Evolutionary conservation across 2,797 vertebrate genomes (phyloP).

Genomic region (Pipistrellus pipistrellus): DNA sequence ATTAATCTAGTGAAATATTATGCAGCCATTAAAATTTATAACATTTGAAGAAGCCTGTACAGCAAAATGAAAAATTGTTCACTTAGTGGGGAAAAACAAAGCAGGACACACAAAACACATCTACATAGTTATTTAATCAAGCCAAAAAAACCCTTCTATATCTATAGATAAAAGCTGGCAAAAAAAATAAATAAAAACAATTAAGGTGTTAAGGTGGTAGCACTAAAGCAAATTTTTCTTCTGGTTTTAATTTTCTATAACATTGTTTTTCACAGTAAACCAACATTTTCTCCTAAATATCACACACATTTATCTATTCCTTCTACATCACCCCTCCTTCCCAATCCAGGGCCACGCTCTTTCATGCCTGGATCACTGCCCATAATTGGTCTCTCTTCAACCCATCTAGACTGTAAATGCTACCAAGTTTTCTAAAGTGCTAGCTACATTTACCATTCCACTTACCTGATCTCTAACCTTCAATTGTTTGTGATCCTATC

Average conservation of each 20-base stretch:
- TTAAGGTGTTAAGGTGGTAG: background rate
- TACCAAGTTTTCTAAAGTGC: slow-evolving; percentile 42
- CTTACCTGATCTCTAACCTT: background rate
- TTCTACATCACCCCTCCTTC: background rate
- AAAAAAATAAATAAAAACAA: slow-evolving; percentile 48
- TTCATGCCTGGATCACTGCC: slow-evolving; percentile 29
- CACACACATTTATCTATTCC: slow-evolving; percentile 28
- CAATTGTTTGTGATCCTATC: background rate
- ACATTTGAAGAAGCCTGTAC: slow-evolving; percentile 37
- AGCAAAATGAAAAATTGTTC: slow-evolving; percentile 54
- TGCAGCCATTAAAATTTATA: slow-evolving; percentile 67
- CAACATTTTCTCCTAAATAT: background rate
- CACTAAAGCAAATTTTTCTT: slow-evolving; percentile 56
- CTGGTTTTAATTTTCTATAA: slow-evolving; percentile 67
- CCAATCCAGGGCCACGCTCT: background rate
- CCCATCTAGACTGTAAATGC: background rate
- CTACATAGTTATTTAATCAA: slow-evolving; percentile 58
- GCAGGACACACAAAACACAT: slow-evolving; percentile 57
- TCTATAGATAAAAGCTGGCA: slow-evolving; percentile 56
- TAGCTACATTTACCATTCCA: slow-evolving; percentile 44
- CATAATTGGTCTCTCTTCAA: background rate
- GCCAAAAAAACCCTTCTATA: background rate
- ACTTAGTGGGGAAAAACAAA: slow-evolving; percentile 13
- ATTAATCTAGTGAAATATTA: slow-evolving; percentile 69
- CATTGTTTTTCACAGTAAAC: slow-evolving; percentile 36